Conservation (phyloP, 2,888 invertebrate genomes). For the Rhamnusium bicolor region DNA sequence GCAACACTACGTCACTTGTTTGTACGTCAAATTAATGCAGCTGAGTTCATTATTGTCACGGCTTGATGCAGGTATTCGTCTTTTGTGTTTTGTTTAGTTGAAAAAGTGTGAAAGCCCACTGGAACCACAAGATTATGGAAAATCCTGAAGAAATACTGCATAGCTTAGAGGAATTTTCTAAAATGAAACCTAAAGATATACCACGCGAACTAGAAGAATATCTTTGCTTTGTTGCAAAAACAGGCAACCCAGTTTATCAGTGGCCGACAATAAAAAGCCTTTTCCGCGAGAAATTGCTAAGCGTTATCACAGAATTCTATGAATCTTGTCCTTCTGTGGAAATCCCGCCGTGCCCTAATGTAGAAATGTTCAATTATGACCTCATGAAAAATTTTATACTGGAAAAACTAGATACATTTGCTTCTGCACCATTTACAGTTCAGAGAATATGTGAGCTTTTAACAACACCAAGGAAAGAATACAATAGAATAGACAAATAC, state of each 20-base stretch:
- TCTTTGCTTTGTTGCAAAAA: conserved; percentile 90
- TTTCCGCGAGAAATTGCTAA: conserved; percentile 89
- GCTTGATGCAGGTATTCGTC: conserved; percentile 40
- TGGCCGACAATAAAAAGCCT: conserved; percentile 92
- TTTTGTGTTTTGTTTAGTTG: conserved; percentile 46
- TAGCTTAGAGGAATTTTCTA: conserved; percentile 87
- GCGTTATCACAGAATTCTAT: conserved; percentile 90
- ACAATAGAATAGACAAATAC: conserved; percentile 96
- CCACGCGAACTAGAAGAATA: conserved; percentile 93
- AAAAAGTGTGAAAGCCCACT: conserved; percentile 19
- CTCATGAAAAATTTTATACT: conserved; percentile 88
- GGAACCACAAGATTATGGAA: conserved; percentile 75
- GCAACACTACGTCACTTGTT: conserved; percentile 16
- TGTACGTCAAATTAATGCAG: conserved; percentile 7
- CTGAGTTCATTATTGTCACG: conserved; percentile 54
- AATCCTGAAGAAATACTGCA: conserved; percentile 90
- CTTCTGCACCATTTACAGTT: conserved; percentile 95
- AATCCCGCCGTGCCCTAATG: conserved; percentile 90
- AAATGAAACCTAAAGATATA: conserved; percentile 84
- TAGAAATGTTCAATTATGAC: conserved; percentile 92
- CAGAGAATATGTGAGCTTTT: conserved; percentile 96
- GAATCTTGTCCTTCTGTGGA: conserved; percentile 84
- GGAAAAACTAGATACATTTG: conserved; percentile 87
- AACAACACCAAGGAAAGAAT: conserved; percentile 92
- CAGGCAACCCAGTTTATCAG: conserved; percentile 94